Evolutionary conservation across 2,888 invertebrate species (phyloP).

Genomic region (Habroteleia sp.): DNA sequence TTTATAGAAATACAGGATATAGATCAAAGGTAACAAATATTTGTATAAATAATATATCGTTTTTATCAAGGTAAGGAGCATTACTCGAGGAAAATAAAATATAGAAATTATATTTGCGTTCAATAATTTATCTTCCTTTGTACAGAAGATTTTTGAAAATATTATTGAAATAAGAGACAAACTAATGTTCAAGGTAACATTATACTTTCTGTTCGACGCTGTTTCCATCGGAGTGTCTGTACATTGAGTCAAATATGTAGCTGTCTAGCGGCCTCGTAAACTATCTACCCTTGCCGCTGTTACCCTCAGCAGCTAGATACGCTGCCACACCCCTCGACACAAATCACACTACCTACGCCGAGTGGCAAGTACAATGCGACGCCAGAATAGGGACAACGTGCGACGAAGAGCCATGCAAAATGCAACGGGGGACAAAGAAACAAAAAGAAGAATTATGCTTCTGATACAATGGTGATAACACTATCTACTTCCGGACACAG

Average conservation of each 20-base stretch:
- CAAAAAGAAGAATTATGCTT: constrained; percentile 46
- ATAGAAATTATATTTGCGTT: too few species aligned
- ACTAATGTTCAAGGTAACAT: constrained; percentile 44
- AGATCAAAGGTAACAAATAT: too few species aligned
- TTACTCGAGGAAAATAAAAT: too few species aligned
- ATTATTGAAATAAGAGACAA: constrained; percentile 35
- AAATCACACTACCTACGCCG: constrained; percentile 67
- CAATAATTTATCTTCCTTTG: too few species aligned
- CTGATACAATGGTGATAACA: constrained; percentile 56
- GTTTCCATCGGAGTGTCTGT: constrained; percentile 44
- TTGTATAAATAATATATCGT: too few species aligned
- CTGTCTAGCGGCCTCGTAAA: constrained; percentile 70
- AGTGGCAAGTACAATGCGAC: constrained; percentile 62
- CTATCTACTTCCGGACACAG: constrained; percentile 48
- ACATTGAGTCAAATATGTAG: constrained; percentile 67
- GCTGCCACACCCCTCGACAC: constrained; percentile 64
- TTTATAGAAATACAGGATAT: too few species aligned
- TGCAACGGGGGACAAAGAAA: constrained; percentile 38
- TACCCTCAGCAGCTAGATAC: constrained; percentile 54
- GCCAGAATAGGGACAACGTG: constrained; percentile 51
- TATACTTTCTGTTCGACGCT: constrained; percentile 43
- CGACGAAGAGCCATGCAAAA: constrained; percentile 49
- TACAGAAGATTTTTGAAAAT: too few species aligned
- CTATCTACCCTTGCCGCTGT: constrained; percentile 66
- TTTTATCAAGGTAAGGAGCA: too few species aligned